Percentiles rank a stretch among this genome's conserved stretches.
phyloP scores from a whole-genome alignment of 2,797 vertebrate species.

The Corythornis leucogaster region DNA sequence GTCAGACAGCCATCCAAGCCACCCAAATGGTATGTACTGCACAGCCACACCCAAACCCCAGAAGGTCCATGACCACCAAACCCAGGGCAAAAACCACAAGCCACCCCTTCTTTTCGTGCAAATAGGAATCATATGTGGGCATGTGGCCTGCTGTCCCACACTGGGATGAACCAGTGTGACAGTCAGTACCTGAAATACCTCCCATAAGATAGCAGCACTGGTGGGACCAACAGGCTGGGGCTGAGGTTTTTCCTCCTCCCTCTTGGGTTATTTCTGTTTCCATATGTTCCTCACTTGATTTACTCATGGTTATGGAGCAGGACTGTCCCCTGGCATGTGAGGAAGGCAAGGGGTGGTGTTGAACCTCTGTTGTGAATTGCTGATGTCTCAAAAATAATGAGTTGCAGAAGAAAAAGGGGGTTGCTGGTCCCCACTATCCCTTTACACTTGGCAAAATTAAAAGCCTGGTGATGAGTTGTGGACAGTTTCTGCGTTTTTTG shows the following conservation, averaged over 20 bases:
- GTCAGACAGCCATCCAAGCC: neutral
- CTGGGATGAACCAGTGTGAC: fast-evolving
- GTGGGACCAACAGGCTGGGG: neutral
- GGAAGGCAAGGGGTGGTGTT: neutral
- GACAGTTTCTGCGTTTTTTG: neutral
- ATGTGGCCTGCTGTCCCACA: neutral
- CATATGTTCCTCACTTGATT: neutral
- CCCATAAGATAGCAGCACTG: neutral
- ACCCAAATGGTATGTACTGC: neutral
- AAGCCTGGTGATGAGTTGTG: neutral
- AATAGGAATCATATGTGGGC: fast-evolving
- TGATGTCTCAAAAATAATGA: neutral
- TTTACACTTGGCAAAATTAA: neutral
- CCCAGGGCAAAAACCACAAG: neutral
- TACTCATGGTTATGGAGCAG: neutral
- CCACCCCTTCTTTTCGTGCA: neutral
- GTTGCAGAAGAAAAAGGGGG: neutral
- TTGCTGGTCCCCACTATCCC: neutral
- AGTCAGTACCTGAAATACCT: fast-evolving
- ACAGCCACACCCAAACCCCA: neutral
- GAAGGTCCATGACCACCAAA: neutral
- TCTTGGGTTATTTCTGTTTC: neutral
- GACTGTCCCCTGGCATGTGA: neutral
- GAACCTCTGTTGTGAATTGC: fast-evolving
- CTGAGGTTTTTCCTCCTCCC: neutral